Base-by-base conservation (phyloP, 1,140 invertebrate species). In the Zaprionus nigranus region DNA sequence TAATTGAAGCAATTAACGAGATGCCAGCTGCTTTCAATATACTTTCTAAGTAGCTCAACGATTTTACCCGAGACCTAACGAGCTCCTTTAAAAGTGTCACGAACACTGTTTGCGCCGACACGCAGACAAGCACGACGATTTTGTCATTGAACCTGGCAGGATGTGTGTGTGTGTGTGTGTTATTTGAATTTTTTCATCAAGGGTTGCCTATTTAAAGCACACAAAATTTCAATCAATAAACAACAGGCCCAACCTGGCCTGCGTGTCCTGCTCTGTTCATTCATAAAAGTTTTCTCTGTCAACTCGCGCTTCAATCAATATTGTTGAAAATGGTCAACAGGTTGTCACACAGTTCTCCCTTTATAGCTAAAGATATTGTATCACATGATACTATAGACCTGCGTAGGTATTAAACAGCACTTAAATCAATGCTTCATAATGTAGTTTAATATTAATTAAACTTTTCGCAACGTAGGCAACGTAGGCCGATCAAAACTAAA, bases 221-320 rank as follows among this genome's bases (percentile, higher is more conserved):
- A 24, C 59, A 15, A 53, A 75, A 70, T 70, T 75, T 57, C 72
- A 70, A 70, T 75, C 72, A 75, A 75, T 75, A 75, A 75, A 63
- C 53, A 46, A 43, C 40, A 49, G 51, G 46, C 22, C 4, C 36
- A 46, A 57, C 61, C 76, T 36, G 26, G 61, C 57, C 76, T 43
- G 26, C 11, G 9, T 43, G 51, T 30, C 51, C 30, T 20, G 2
- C 9, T 22, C 58, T 65, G 72, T 66, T 69, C 72, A 78, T 78
- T 78, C 65, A 70, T 64, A 70, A 70, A 78, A 75, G 30, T 58
- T 63, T 54, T 30, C 28, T 17, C n/a, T 17, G 15, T 15, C 11
- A 20, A 12, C 36, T 73, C 26, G 67, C 56, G 75, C 60, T 59
- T 74, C 63, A 78, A 67, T 75, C 75, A 69, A 78, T 78, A 68